Conservation (phyloP, 30 jellyfish, hydroid and myxozoan species). For the Calvadosia cruxmelitensis region DNA sequence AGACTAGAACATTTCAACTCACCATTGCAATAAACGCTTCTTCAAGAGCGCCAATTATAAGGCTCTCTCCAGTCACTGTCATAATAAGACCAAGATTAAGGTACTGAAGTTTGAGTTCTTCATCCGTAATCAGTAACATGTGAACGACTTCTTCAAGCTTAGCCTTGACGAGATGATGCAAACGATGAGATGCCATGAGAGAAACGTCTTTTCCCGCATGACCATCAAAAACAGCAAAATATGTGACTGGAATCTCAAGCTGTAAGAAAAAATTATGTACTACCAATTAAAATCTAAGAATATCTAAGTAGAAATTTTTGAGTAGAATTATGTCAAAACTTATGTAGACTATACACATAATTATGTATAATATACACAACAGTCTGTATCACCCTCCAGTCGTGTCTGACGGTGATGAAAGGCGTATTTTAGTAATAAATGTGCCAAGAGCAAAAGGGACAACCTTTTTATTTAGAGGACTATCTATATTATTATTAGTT, state of each 20-base stretch:
- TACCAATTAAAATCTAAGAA: not conserved
- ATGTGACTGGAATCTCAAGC: constrained; percentile 62
- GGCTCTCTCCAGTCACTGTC: constrained; percentile 52
- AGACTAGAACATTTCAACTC: no score
- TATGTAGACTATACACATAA: no score
- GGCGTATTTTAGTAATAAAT: no score
- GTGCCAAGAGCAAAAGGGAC: no score
- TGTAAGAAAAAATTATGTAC: not conserved
- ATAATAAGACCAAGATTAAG: constrained; percentile 62
- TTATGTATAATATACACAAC: no score
- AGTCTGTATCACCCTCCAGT: no score
- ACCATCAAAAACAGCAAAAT: constrained; percentile 91
- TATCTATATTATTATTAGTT: no score
- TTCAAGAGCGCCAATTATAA: constrained; percentile 78
- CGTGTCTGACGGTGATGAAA: no score
- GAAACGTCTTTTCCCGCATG: constrained; percentile 93
- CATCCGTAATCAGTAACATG: constrained; percentile 57
- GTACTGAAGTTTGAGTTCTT: constrained; percentile 39
- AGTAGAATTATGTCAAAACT: no score
- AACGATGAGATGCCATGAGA: constrained; percentile 45
- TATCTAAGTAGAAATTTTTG: no score
- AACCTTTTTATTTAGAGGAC: no score
- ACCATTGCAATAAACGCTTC: constrained; percentile 73
- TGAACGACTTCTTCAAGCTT: constrained; percentile 57
- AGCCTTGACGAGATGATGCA: constrained; percentile 34